Percentiles rank a stretch among this genome's conserved stretches.
These are phyloP conservation scores for Agelas oroides DNA, from an alignment of 37 sponge, comb jelly and placozoan genomes.

Conservation along the genomic window DNA sequence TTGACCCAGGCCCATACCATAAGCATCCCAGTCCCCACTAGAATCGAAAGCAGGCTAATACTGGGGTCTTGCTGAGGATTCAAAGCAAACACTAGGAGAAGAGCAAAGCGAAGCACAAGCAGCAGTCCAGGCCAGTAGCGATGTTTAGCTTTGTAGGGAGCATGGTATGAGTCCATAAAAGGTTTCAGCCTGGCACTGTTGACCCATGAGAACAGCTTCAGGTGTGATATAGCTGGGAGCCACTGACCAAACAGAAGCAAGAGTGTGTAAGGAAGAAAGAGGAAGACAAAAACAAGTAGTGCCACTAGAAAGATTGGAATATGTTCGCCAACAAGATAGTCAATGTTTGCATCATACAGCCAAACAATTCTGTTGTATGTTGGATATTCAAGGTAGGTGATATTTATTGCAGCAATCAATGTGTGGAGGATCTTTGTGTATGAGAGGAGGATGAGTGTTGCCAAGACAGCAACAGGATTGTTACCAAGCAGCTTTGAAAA, in stretches of 20 bases:
- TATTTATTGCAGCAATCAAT: background rate
- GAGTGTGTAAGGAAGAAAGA: background rate
- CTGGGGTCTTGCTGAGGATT: background rate
- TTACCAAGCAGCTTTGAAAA: background rate
- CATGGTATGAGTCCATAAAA: slow-evolving; percentile 17
- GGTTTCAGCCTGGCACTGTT: background rate
- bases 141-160: background rate
- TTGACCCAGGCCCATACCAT: too few species aligned
- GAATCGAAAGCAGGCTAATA: background rate
- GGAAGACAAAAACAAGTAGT: background rate
- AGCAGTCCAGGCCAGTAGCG: slow-evolving; percentile 33
- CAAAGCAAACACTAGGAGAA: background rate
- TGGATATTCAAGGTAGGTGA: background rate
- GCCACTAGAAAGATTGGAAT: background rate
- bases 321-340: background rate
- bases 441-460: slow-evolving; percentile 29
- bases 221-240: background rate
- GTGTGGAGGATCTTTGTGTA: slow-evolving; percentile 18
- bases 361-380: background rate
- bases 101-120: background rate
- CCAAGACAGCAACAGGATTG: slow-evolving; percentile 24
- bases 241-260: slow-evolving; percentile 12
- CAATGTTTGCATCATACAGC: slow-evolving; percentile 9
- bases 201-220: background rate
- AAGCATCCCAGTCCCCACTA: too few species aligned